Evolutionary conservation across 1,140 invertebrate genomes (phyloP), one percentile per base, ranked within the genome.

Genomic region (Stenopsyche tienmushanensis): DNA sequence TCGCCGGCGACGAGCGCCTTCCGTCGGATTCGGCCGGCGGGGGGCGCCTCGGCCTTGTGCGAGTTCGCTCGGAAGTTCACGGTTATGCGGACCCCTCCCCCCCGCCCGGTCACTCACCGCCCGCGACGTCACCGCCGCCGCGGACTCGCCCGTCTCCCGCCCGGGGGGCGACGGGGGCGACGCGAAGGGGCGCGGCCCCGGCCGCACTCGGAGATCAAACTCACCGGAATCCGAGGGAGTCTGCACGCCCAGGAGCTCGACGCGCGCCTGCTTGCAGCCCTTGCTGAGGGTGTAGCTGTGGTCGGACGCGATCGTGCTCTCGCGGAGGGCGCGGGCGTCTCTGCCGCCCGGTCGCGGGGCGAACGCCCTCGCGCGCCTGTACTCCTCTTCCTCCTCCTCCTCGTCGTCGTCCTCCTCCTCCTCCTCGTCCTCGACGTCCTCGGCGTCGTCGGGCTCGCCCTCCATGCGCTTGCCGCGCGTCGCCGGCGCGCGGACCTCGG

Each of bases 151-250:
- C n/a, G 52, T 24, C 10, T 17, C 26, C 5, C 1, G 2, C 2
- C 7, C 5, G 26, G 2, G 2, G 26, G 26, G 2, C 52, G 18
- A 24, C 2, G 23, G 21, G 49, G 23, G 49, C 5, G 29, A 5
- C 5, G 29, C 29, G 29, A 34, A 34, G 29, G 29, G 29, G 5
- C 29, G 29, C 29, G 29, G n/a, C n/a, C n/a, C n/a, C n/a, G n/a
- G 13, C 15, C 41, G 23, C 17, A 15, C 17, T 1, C n/a, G 17
- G 49, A 26, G 18, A 18, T 2, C 21, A 54, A 18, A 45, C 47
- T 49, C 53, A 90, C 92, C 90, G 57, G 91, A 92, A 83, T 93
- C 91, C 1, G 91, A 93, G 45, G 91, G 90, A 65, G 91, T 93
- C 71, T 91, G 88, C 1, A 91, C 84, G 44, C 88, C 88, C 39